These are phyloP conservation scores for Uloborus plumipes DNA, from an alignment of 2,888 invertebrate genomes.

Conservation along the genomic window DNA sequence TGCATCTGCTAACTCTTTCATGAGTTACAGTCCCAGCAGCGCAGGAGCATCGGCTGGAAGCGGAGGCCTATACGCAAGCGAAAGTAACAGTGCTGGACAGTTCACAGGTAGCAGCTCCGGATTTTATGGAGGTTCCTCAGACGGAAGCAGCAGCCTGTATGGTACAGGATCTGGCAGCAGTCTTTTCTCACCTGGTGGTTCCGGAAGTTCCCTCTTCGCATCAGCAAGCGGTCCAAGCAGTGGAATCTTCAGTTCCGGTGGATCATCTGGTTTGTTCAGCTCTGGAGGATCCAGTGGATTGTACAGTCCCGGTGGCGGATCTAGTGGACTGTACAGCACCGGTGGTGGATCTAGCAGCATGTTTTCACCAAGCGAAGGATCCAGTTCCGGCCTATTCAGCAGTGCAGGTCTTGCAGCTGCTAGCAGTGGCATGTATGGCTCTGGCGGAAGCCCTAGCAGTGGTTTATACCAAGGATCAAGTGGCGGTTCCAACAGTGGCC, in stretches of 20 bases:
- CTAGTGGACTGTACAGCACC: conserved; percentile 11
- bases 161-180: background rate
- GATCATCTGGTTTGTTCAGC: conserved; percentile 13
- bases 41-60: background rate
- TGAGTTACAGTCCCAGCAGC: conserved; percentile 27
- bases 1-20: conserved; percentile 19
- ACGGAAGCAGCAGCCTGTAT: background rate
- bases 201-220: background rate
- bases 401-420: background rate
- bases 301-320: background rate
- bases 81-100: conserved; percentile 35
- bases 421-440: conserved; percentile 16
- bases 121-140: conserved; percentile 13
- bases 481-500: conserved; percentile 6
- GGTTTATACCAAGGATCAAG: conserved; percentile 7
- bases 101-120: conserved; percentile 26
- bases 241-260: conserved; percentile 20
- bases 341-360: background rate
- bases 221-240: conserved; percentile 13
- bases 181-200: conserved; percentile 13
- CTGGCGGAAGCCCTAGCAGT: conserved; percentile 26
- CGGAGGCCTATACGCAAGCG: conserved; percentile 40
- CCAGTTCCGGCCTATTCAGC: conserved; percentile 12
- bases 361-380: background rate
- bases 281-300: conserved; percentile 22